Base-by-base conservation (phyloP, 2,888 invertebrate genomes). In the Drosophila lutescens region DNA sequence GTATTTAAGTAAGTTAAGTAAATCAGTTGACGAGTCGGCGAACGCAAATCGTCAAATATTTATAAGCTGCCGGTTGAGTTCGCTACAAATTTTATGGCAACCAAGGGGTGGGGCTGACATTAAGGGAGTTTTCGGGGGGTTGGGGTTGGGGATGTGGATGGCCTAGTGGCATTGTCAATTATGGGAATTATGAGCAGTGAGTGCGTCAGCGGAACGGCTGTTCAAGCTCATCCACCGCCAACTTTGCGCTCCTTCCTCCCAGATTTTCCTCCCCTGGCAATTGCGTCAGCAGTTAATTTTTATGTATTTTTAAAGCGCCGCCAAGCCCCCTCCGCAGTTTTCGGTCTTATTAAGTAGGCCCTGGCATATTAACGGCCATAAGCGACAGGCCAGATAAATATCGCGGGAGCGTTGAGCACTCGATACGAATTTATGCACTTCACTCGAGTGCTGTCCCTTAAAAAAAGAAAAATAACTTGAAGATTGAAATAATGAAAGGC, bases 231-330 rank as follows among this genome's bases (percentile, higher is more conserved):
- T 60, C 62, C 61, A 59, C 23, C 47, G 49, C 23, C 55, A 62
- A 60, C 62, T 60, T 36, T 46, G 12, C 30, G 38, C 59, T 46
- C 36, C 57, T 13, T 23, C 10, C 38, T 15, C 47, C 26, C 13
- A 41, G 4, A 17, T 9, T 38, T 49, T 17, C 15, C 49, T 62
- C 50, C 74, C 38, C 38, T 61, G 70, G 60, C 55, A 67, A 74
- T 74, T 68, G 74, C 68, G 71, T 80, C 69, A 80, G 74, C 69
- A 74, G 75, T 76, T 66, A 66, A 67, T 71, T 74, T 81, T 81
- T 68, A 84, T 86, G 82, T 78, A 74, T 80, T 77, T 86, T 86
- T 84, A 84, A 83, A 78, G 69, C 81, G 63, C 55, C 61, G 50
- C 60, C 67, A 62, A 46, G 51, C 12, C 60, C 47, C 60, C 30